Base-by-base conservation (phyloP, 2,888 invertebrate species). In the Lycophotia porphyrea region DNA sequence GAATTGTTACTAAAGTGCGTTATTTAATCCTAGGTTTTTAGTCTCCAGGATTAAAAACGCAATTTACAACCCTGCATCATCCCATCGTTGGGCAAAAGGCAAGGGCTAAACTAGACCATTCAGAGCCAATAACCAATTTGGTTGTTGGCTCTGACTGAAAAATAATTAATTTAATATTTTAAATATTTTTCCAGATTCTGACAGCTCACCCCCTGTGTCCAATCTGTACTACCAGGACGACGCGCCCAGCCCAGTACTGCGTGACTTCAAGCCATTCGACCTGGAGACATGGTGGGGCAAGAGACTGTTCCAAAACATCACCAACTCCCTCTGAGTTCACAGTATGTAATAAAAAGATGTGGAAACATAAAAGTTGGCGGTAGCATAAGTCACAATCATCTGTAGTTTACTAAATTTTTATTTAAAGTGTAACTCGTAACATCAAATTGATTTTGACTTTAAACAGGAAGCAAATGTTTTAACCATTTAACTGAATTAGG, bases 201-300 rank as follows among this genome's bases (percentile, higher is more conserved):
- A 93, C 61, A 94, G 94, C 81, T 95, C 94, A 71, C 94, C 94
- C 44, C 95, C 96, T 44, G 94, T 95, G 55, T 93, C 96, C 52
- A 96, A 94, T 90, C 94, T 97, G 55, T 98, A 97, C 94, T 98
- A 98, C 93, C 97, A 98, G 87, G 98, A 98, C 88, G 97, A 97
- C 55, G 97, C 97, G 76, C 98, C 98, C 18, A 98, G 97, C 91
- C 97, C 97, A 55, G 96, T 97, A 42, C 96, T 98, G 70, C 97
- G 97, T 88, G 98, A 98, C 94, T 99, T 99, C 93, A 98, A 98
- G 91, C 98, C 98, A 34, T 99, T 99, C 91, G 99, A 99, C 96
- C 97, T 99, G 91, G 99, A 98, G 93, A 98, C 98, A 55, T 99
- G 98, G 98, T 99, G 98, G 98, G 98, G 98, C 81, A 98, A 98